Evolutionary conservation across 2,113 vertebrate genomes (phyloP), one percentile per base, ranked within the genome.

Genomic region (Crypturellus undulatus): DNA sequence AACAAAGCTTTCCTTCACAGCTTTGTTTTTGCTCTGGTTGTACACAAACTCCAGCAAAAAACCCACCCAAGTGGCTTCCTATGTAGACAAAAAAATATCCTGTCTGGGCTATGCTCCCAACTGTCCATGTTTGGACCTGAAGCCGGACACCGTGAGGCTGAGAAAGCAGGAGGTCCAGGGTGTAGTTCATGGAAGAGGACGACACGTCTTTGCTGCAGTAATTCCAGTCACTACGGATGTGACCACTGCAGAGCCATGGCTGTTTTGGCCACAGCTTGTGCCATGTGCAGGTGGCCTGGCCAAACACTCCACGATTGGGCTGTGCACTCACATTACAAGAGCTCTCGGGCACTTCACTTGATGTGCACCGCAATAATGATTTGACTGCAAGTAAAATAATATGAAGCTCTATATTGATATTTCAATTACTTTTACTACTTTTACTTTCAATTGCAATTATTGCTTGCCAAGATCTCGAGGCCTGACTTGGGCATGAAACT

Each of bases 321-420:
- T 60, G 5, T 26, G 32, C 43, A 22, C 18, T 79, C 47, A 8
- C 0, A 0, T 30, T 40, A 8, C 25, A 18, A 79, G 34, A 26
- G 68, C 63, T 60, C 72, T 45, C 83, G 40, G 58, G 8, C 38
- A 76, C 64, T 54, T 90, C 49, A 20, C 43, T 7, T 88, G 87
- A 51, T 11, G 4, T 22, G 30, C 63, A 32, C 54, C 52, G 30
- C 1, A 1, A 25, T 89, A 89, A 85, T 47, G 10, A 40, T 45
- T 36, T 92, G 71, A 88, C 68, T 80, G 71, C 71, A 83, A 79
- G 79, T 89, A 85, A 96, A 95, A 92, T 85, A 79, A 90, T 19
- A 43, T 0, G 8, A 78, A 78, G 34, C 60, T 79, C 88, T 58
- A 43, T 84, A 92, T 72, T 76, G 92, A 87, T 93, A 58, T 89